Evolutionary conservation across 1,140 invertebrate species (phyloP), one percentile per base, ranked within the genome.

Genomic region (Penaeus japonicus): DNA sequence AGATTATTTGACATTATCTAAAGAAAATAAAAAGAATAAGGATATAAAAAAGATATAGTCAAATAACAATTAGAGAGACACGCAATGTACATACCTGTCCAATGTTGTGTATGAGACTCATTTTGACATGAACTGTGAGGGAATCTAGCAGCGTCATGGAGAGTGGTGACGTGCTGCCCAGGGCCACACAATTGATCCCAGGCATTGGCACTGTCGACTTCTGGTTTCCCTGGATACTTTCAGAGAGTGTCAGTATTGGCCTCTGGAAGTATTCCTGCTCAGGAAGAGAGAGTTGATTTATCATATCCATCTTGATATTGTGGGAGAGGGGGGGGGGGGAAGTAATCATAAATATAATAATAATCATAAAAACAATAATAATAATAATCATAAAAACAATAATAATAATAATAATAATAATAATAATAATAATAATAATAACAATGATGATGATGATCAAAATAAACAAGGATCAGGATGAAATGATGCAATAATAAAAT

Each of bases 91-190:
- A 22, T 59, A 89, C 87, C 87, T 89, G 87, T n/a, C 27, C 55
- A 78, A 95, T 98, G 78, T 96, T 96, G 91, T 99, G 98, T 85
- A 99, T 98, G n/a, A 99, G 93, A 89, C 97, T 98, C 98, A 99
- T 99, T 93, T 99, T 99, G 0, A 97, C 97, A 92, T 99, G 98
- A 18, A 99, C 96, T 0, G 98, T 99, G 22, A 99, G 92, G n/a
- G 97, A 98, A 92, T 99, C 98, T 4, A 99, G 92, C 27, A 98
- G 95, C 39, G 96, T 96, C 95, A 99, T 98, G 0, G 97, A 96
- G 20, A 99, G 93, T 0, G 98, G 98, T 22, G 96, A 95, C 0
- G 96, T 97, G 15, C 96, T 96, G 10, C 94, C 94, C 86, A 92
- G 93, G 3, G 94, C 93, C 3, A 93, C 89, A 18, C 93, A 92